Percentiles rank a stretch among this genome's conserved stretches.
phyloP scores from a whole-genome alignment of 1,140 invertebrate genomes.

The Drosophila oshimai region DNA sequence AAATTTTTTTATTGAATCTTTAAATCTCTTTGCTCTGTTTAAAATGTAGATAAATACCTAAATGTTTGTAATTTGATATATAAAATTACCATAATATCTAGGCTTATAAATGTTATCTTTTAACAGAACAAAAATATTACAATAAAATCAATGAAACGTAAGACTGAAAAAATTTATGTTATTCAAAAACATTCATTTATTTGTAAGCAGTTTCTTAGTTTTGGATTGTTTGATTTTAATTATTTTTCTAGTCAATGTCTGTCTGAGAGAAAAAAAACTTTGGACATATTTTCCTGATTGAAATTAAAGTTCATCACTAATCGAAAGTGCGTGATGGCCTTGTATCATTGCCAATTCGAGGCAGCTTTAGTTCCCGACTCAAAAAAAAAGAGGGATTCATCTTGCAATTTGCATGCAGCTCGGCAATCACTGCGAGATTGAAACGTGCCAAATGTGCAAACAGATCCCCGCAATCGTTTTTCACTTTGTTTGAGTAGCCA shows the following conservation, averaged over 20 bases:
- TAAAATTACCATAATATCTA: too few relatives aligned
- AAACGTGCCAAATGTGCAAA: conserved; percentile 62
- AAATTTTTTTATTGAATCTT: too few relatives aligned
- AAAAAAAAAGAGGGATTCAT: background rate
- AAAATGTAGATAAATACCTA: too few relatives aligned
- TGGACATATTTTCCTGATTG: background rate
- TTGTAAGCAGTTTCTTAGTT: too few relatives aligned
- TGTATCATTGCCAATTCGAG: background rate
- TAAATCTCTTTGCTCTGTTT: too few relatives aligned
- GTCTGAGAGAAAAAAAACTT: background rate
- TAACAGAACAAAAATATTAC: too few relatives aligned
- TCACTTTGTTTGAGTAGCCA: conserved; percentile 20
- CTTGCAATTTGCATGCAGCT: conserved; percentile 46
- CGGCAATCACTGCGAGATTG: conserved; percentile 41
- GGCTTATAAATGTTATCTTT: too few relatives aligned
- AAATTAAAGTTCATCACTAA: background rate
- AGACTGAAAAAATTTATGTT: too few relatives aligned
- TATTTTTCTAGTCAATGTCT: background rate
- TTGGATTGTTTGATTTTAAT: too few relatives aligned
- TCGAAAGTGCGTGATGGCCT: background rate
- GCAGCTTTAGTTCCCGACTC: background rate
- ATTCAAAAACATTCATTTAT: too few relatives aligned
- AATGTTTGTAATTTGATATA: too few relatives aligned
- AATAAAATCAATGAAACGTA: too few relatives aligned
- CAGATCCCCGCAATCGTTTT: conserved; percentile 35